Conservation (phyloP, 2,113 vertebrate genomes). For the Tricholaema leucomelas region DNA sequence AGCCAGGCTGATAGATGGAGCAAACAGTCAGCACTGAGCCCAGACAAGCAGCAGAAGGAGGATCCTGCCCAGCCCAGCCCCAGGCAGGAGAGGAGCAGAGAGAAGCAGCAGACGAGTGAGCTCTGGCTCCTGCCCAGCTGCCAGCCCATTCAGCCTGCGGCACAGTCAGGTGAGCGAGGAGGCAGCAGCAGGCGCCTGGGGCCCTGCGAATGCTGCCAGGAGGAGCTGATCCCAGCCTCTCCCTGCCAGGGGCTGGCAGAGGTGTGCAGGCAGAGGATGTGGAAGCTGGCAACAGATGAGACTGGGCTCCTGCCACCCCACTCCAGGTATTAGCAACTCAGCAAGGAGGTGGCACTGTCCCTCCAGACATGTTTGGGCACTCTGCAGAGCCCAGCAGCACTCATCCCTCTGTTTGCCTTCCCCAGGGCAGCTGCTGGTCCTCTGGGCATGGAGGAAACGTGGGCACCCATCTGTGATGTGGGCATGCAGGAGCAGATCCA, state of each 20-base stretch:
- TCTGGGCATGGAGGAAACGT: background rate
- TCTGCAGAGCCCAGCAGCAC: background rate
- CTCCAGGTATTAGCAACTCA: background rate
- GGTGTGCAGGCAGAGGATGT: background rate
- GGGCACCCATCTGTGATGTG: rapidly evolving
- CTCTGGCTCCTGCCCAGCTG: constrained; percentile 46
- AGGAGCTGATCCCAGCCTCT: constrained; percentile 3
- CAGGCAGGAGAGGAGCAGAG: constrained; percentile 9
- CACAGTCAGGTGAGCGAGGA: constrained; percentile 54
- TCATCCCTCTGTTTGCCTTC: background rate
- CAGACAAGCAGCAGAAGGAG: constrained; percentile 36
- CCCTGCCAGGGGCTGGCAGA: background rate
- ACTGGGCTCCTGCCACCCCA: background rate
- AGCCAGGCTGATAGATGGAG: background rate
- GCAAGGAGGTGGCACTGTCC: background rate
- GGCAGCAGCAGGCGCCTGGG: background rate
- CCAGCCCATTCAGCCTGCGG: constrained; percentile 54
- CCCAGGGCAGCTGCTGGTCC: background rate
- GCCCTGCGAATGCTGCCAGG: background rate
- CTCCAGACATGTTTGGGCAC: background rate
- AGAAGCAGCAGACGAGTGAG: constrained; percentile 43
- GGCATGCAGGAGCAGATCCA: background rate
- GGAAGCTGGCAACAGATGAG: constrained; percentile 4
- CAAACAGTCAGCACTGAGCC: background rate
- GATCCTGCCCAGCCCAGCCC: constrained; percentile 16